phyloP scores from a whole-genome alignment of 2,888 invertebrate genomes.

The Morinoia aosen region DNA sequence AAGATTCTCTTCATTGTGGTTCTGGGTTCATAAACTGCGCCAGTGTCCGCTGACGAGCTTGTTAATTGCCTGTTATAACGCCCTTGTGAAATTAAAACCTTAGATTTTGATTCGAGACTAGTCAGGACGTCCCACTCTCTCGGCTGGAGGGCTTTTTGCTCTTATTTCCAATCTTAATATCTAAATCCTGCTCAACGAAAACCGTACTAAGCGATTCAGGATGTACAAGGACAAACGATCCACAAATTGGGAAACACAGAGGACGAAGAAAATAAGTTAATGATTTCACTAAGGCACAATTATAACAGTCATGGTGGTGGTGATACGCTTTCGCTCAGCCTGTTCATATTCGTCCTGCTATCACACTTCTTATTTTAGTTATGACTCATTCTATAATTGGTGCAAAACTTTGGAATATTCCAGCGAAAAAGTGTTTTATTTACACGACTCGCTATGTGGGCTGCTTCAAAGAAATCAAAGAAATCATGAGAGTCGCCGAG shows the following conservation, averaged over 20 bases:
- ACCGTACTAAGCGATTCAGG: not conserved
- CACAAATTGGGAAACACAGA: not conserved
- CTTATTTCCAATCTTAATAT: not conserved
- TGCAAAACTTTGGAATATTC: no score
- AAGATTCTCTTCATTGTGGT: not conserved
- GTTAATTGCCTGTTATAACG: slow-evolving; percentile 10
- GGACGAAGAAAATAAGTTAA: not conserved
- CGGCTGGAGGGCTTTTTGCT: not conserved
- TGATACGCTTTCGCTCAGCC: no score
- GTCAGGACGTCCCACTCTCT: not conserved
- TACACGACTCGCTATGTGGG: no score
- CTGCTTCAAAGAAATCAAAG: no score
- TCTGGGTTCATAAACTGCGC: not conserved
- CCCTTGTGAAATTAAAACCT: not conserved
- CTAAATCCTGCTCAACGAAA: not conserved
- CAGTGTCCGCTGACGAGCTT: not conserved
- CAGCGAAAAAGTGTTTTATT: no score
- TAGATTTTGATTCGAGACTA: not conserved
- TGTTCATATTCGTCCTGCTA: no score
- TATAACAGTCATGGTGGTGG: no score
- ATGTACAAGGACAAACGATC: not conserved
- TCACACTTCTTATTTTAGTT: no score
- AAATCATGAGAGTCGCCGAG: no score
- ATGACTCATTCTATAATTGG: no score
- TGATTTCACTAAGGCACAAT: not conserved